A percentile compares a stretch with the other conserved stretches of the same genome.
Evolutionary conservation across 2,888 invertebrate genomes (phyloP).

Genomic region (Ligdia adustata): DNA sequence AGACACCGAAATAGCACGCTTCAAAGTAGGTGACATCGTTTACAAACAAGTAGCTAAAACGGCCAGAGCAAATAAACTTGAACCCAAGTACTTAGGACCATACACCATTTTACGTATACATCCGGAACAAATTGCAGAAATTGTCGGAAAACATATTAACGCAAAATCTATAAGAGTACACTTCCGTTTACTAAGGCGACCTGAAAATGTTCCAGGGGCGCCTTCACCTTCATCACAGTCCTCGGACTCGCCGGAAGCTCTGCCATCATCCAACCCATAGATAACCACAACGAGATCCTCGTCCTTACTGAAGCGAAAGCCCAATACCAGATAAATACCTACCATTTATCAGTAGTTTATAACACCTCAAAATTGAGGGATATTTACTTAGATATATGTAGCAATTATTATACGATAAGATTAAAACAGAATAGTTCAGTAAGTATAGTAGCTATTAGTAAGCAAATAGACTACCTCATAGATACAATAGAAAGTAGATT

Average conservation of each 20-base stretch:
- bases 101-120: constrained; percentile 39
- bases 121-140: constrained; percentile 39
- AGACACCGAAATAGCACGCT: constrained; percentile 26
- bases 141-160: constrained; percentile 41
- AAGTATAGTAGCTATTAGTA: too few species aligned
- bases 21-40: constrained; percentile 38
- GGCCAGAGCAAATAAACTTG: constrained; percentile 34
- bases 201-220: constrained; percentile 40
- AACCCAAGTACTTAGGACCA: constrained; percentile 32
- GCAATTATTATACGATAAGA: too few species aligned
- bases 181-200: constrained; percentile 37
- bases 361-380: constrained; percentile 8
- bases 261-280: constrained; percentile 6
- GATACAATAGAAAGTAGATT: too few species aligned
- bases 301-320: constrained; percentile 13
- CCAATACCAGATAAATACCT: constrained; percentile 1
- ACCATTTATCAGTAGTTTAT: constrained; percentile 6
- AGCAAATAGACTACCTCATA: too few species aligned
- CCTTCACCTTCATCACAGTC: constrained; percentile 2
- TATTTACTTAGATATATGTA: too few species aligned
- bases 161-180: constrained; percentile 40
- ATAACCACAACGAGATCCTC: constrained; percentile 6
- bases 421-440: neutral
- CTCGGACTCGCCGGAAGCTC: constrained; percentile 2
- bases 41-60: constrained; percentile 42